These are phyloP conservation scores for Thaumatotibia leucotreta DNA, from an alignment of 1,140 invertebrate species.

Conservation along the genomic window DNA sequence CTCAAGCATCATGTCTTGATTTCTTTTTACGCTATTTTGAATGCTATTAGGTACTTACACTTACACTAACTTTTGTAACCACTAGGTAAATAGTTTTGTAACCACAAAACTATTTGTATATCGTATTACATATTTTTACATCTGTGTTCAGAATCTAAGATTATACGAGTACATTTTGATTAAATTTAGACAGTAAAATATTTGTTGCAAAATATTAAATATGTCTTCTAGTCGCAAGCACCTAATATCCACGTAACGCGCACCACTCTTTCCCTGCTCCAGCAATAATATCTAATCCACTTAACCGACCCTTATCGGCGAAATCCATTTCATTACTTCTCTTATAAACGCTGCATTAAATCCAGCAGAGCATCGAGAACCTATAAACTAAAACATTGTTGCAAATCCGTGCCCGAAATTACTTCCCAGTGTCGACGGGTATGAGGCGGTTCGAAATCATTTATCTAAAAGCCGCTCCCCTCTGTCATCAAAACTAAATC, in stretches of 20 bases:
- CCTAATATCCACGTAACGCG: constrained; percentile 11
- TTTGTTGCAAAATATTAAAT: too few relatives aligned
- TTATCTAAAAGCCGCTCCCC: constrained; percentile 69
- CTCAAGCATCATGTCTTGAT: too few relatives aligned
- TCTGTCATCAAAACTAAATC: constrained; percentile 73
- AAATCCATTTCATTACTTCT: constrained; percentile 58
- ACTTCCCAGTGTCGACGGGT: constrained; percentile 34
- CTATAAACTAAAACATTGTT: constrained; percentile 56
- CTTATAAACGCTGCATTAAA: constrained; percentile 47
- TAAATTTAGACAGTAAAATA: too few relatives aligned
- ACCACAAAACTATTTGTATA: too few relatives aligned
- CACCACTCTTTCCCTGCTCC: constrained; percentile 8
- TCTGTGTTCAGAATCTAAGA: too few relatives aligned
- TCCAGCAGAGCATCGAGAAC: constrained; percentile 35
- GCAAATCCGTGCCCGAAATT: constrained; percentile 48
- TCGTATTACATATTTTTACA: too few relatives aligned
- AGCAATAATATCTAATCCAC: constrained; percentile 53
- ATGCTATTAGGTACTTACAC: too few relatives aligned
- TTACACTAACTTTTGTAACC: too few relatives aligned
- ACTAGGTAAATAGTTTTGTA: too few relatives aligned
- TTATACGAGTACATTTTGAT: too few relatives aligned
- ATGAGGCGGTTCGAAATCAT: constrained; percentile 47
- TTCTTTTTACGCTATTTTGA: too few relatives aligned
- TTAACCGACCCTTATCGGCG: constrained; percentile 38
- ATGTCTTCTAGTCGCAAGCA: neutral